These are phyloP conservation scores for Euwallacea similis DNA, from an alignment of 1,140 invertebrate genomes.

Conservation along the genomic window DNA sequence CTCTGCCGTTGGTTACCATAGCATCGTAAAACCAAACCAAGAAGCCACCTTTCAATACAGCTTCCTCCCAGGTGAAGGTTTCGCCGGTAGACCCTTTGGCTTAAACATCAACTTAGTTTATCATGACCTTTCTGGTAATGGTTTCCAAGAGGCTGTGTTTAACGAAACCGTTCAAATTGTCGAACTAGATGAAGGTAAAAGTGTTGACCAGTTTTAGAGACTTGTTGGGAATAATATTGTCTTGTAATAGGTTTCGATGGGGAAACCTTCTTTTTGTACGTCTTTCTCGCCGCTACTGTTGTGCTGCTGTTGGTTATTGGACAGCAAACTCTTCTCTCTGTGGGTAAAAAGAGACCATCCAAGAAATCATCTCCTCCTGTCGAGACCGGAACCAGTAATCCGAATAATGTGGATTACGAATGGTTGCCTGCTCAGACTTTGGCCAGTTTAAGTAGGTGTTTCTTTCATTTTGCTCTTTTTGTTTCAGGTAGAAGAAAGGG, in stretches of 20 bases:
- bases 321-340: constrained; percentile 85
- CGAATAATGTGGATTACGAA: constrained; percentile 94
- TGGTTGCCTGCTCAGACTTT: constrained; percentile 94
- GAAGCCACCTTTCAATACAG: constrained; percentile 95
- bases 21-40: constrained; percentile 82
- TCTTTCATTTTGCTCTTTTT: too few relatives aligned
- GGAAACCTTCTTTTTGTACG: constrained; percentile 97
- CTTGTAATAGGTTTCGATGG: constrained; percentile 76
- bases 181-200: constrained; percentile 85
- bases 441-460: constrained; percentile 77
- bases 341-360: constrained; percentile 65
- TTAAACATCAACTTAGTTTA: constrained; percentile 93
- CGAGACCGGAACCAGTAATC: constrained; percentile 83
- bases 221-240: not conserved
- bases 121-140: constrained; percentile 72
- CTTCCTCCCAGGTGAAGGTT: constrained; percentile 93
- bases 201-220: constrained; percentile 1
- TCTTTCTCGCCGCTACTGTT: constrained; percentile 87
- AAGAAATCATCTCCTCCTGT: constrained; percentile 64
- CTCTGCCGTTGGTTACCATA: constrained; percentile 85
- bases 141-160: constrained; percentile 85
- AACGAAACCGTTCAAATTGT: constrained; percentile 98
- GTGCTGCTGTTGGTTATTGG: constrained; percentile 86
- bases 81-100: constrained; percentile 94
- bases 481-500: not conserved